Base-by-base conservation (phyloP, 2,113 vertebrate genomes). In the Recurvirostra avosetta region DNA sequence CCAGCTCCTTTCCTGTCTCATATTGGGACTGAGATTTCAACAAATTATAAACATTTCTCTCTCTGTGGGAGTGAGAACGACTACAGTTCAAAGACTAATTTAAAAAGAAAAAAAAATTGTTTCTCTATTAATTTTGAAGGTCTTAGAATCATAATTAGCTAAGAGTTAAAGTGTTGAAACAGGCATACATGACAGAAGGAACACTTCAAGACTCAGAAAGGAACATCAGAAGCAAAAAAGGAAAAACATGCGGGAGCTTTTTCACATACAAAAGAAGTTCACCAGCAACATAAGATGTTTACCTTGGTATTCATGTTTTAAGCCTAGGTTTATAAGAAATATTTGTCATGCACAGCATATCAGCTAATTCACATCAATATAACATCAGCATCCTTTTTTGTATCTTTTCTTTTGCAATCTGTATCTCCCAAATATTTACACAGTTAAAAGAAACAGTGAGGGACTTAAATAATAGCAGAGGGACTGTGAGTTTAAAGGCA, bases 241-340 rank as follows among this genome's bases (percentile, higher is more conserved):
- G 34, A 76, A 95, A 61, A 91, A 95, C 41, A 73, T 83, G 88
- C 93, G 88, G 68, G 62, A 25, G 8, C 61, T 91, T 91, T 55
- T 90, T 85, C 86, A 94, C 62, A 85, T 52, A 76, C 12, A 58
- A 38, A 32, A 88, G 52, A 93, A 65, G 56, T 94, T 96, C 82
- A 92, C 56, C 78, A 92, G 79, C 73, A 94, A 61, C 81, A 97
- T 72, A 96, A 94, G 84, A 66, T 81, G 23, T 96, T 96, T 93
- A 91, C 77, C 76, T 94, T 84, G 30, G 47, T 80, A 73, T 88
- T 94, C 80, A 87, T 92, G 90, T 95, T 97, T 96, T 95, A 96
- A 96, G 27, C 34, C 21, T 50, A 67, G 32, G 58, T 91, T 96
- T 95, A 91, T 92, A 68, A 72, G 83, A 96, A 94, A 85, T 78